These are phyloP conservation scores for Epizoanthus rinbou DNA, from an alignment of 92 coral and sea anemone species.

Conservation along the genomic window DNA sequence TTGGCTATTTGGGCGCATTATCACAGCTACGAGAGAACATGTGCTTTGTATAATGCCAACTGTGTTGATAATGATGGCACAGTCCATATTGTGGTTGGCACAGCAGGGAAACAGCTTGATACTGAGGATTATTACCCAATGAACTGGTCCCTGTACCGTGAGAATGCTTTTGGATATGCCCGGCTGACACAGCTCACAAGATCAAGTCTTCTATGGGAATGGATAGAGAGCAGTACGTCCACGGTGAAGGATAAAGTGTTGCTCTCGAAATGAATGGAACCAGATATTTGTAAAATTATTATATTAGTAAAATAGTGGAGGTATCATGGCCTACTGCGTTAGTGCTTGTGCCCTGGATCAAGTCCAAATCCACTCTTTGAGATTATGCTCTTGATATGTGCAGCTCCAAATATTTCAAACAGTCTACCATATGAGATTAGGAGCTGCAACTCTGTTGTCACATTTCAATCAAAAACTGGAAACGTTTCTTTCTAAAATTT, in stretches of 20 bases:
- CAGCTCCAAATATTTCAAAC: too few species aligned
- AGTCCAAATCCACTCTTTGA: too few species aligned
- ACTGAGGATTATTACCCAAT: conserved; percentile 64
- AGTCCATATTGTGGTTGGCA: conserved; percentile 92
- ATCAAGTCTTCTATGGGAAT: conserved; percentile 84
- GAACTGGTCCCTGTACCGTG: conserved; percentile 87
- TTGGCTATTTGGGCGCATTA: conserved; percentile 96
- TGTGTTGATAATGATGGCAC: conserved; percentile 72
- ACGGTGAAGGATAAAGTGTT: conserved; percentile 75
- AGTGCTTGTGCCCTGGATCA: too few species aligned
- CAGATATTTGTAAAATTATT: neutral
- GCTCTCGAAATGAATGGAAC: conserved; percentile 55
- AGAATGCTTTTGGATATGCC: conserved; percentile 88
- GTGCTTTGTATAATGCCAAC: conserved; percentile 65
- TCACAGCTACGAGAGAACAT: conserved; percentile 98
- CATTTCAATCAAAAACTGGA: too few species aligned
- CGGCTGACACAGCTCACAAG: conserved; percentile 77
- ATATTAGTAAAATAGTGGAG: too few species aligned
- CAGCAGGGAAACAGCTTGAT: conserved; percentile 82
- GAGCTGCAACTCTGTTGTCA: too few species aligned
- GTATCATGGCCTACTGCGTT: too few species aligned
- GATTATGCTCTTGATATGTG: too few species aligned
- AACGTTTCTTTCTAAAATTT: too few species aligned
- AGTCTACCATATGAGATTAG: too few species aligned
- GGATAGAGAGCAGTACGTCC: conserved; percentile 75